Conservation (phyloP, 2,797 vertebrate species). For the Podarcis lilfordi region DNA sequence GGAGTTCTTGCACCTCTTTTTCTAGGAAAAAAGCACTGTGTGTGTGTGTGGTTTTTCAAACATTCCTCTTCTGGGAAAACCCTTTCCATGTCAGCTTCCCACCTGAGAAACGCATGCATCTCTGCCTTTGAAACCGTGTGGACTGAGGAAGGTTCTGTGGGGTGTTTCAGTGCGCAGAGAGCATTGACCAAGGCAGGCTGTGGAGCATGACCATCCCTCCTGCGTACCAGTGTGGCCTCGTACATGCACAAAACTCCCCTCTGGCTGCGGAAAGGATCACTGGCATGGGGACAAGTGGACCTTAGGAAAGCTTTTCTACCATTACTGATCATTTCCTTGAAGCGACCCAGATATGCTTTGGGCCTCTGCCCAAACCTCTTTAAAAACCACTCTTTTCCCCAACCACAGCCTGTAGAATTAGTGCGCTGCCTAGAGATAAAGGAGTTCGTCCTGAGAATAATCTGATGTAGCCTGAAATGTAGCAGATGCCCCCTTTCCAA, state of each 20-base stretch:
- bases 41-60: not conserved
- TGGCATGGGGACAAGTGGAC: not conserved
- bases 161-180: not conserved
- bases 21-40: no score
- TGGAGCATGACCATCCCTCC: not conserved
- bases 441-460: not conserved
- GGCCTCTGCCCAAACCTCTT: not conserved
- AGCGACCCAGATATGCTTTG: not conserved
- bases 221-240: not conserved
- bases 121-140: not conserved
- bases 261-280: not conserved
- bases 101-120: not conserved
- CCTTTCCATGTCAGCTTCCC: not conserved
- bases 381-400: not conserved
- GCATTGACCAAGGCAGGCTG: not conserved
- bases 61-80: not conserved
- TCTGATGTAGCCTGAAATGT: not conserved
- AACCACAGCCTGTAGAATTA: not conserved
- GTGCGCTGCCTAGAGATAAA: not conserved
- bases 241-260: not conserved
- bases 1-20: no score
- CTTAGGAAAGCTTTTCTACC: not conserved
- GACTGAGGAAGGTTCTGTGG: not conserved
- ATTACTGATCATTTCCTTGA: not conserved
- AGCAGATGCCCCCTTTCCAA: not conserved